Evolutionary conservation across 2,797 vertebrate species (phyloP), one percentile per base, ranked within the genome.

Genomic region (Rhabdophis nuchalis): DNA sequence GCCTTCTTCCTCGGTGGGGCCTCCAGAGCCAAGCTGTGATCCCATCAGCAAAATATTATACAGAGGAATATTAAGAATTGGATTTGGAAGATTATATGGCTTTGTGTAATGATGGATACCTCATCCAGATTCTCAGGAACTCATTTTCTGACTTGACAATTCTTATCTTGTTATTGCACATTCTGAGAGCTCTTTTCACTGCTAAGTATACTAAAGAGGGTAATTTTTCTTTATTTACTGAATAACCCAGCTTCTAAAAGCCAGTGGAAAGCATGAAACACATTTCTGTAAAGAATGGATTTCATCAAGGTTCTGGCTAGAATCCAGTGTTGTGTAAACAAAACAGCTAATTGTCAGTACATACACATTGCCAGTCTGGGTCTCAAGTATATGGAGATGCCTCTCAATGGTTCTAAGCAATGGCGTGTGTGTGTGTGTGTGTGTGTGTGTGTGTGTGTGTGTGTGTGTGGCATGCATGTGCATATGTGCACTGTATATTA

Each of bases 321-420:
- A 93, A 91, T 92, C 13, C 53, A 92, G n/a, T 54, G 56, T 89
- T 92, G 93, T 56, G 0, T 0, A 94, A 95, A 92, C 58, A 32
- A 92, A 90, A 29, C 61, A 92, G 93, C 91, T 92, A 96, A 93
- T 93, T 92, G 86, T 77, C 64, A 87, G n/a, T 85, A 46, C 52
- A 50, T 36, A 8, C 41, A 54, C 46, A 88, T 57, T 60, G n/a
- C n/a, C 89, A 88, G 56, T 41, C 7, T 57, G 29, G 88, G 20
- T 20, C 27, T 82, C 53, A 93, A 86, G 60, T 91, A 89, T n/a
- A 91, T 68, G 53, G 92, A 95, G 94, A 94, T 92, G 93, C 85
- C 88, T 88, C 92, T 91, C 85, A 53, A 89, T 94, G 90, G 58
- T 94, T 77, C 52, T 54, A 92, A 92, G 58, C 46, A 27, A 91